Conservation (phyloP, 2,797 vertebrate genomes). For the Heliangelus exortis region DNA sequence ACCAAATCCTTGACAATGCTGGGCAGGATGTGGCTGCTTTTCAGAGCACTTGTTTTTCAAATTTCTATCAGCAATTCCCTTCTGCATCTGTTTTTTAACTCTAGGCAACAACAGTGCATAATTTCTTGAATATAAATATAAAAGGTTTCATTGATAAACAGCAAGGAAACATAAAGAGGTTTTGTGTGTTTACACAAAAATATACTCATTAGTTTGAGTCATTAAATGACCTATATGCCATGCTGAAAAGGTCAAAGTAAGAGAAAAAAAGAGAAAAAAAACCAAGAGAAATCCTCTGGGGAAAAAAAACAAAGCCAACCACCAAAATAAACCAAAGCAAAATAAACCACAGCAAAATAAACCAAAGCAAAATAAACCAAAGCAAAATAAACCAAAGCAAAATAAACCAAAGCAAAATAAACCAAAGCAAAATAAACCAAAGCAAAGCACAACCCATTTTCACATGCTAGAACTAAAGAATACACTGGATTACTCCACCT, state of each 20-base stretch:
- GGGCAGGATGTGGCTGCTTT: not conserved
- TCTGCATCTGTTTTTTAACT: constrained; percentile 25
- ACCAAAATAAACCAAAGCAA: not conserved
- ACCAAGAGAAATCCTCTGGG: not conserved
- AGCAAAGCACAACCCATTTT: not conserved
- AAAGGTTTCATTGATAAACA: not conserved
- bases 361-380: not conserved
- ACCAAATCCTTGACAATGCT: not conserved
- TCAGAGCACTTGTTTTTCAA: constrained; percentile 20
- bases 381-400: not conserved
- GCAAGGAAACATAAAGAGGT: not conserved
- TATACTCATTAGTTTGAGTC: not conserved
- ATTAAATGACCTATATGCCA: not conserved
- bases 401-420: not conserved
- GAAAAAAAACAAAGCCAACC: not conserved
- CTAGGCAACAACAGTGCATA: not conserved
- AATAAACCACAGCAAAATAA: too few species aligned
- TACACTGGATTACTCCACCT: not conserved
- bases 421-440: not conserved
- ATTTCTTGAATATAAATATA: constrained; percentile 7
- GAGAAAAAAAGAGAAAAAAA: not conserved
- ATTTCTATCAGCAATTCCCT: constrained; percentile 17
- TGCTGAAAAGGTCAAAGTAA: not conserved
- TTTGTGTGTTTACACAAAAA: not conserved
- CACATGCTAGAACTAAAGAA: not conserved